A percentile compares a stretch with the other conserved stretches of the same genome.
These are phyloP conservation scores for Drosophila trapezifrons DNA, from an alignment of 1,140 invertebrate genomes.

Conservation along the genomic window DNA sequence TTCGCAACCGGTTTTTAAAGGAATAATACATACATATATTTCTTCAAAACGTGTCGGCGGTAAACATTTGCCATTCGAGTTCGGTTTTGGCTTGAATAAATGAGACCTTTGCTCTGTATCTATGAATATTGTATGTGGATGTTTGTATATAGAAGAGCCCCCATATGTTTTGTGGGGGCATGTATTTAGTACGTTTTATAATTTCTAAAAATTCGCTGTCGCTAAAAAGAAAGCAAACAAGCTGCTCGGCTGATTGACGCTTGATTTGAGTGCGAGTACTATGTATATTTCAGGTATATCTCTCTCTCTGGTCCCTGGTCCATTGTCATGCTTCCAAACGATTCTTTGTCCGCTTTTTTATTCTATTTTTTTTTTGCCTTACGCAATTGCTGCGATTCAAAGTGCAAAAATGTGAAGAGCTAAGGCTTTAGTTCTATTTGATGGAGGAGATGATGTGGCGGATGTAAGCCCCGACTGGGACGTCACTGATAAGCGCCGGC, in stretches of 20 bases:
- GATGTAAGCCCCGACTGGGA: slow-evolving; percentile 44
- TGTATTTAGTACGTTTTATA: slow-evolving; percentile 1
- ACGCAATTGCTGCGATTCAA: slow-evolving; percentile 35
- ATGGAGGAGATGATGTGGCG: slow-evolving; percentile 4
- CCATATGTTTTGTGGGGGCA: not conserved
- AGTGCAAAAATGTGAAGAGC: slow-evolving; percentile 34
- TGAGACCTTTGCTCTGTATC: not conserved
- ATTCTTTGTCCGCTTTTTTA: slow-evolving; percentile 22
- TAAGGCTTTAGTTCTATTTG: not conserved
- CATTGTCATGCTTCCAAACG: slow-evolving; percentile 24
- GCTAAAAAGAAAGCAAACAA: slow-evolving; percentile 49
- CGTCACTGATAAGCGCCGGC: slow-evolving; percentile 69
- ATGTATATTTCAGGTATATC: slow-evolving; percentile 11
- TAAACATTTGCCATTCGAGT: not conserved
- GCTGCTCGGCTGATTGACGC: slow-evolving; percentile 39
- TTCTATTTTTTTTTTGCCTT: slow-evolving; percentile 19
- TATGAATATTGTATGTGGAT: not conserved
- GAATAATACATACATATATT: not conserved
- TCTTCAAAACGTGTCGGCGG: slow-evolving; percentile 2
- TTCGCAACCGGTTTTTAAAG: slow-evolving; percentile 26
- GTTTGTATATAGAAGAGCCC: not conserved
- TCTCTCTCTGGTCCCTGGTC: slow-evolving; percentile 10
- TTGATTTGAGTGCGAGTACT: slow-evolving; percentile 32
- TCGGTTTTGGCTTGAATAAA: slow-evolving; percentile 12
- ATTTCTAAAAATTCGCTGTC: slow-evolving; percentile 22